Percentiles rank a stretch among this genome's conserved stretches.
These are phyloP conservation scores for Euschistus heros DNA, from an alignment of 1,140 invertebrate genomes.

Conservation along the genomic window DNA sequence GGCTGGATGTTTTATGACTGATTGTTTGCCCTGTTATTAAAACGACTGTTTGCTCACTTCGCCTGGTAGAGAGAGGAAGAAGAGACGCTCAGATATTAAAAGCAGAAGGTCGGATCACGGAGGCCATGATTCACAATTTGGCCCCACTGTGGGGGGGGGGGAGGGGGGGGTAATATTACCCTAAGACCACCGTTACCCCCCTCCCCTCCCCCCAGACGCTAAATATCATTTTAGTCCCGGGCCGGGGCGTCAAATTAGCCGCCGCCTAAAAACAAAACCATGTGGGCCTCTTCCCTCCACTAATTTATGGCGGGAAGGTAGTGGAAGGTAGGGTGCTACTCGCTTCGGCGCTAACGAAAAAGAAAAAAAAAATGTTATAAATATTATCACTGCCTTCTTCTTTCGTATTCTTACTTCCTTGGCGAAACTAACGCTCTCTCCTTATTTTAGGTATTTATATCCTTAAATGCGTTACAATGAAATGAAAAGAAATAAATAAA, in stretches of 20 bases:
- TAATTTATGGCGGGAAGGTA: neutral
- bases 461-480: no score
- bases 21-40: neutral
- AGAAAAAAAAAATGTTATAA: no score
- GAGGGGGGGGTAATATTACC: conserved; percentile 3
- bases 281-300: neutral
- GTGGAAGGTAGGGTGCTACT: neutral
- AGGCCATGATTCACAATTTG: conserved; percentile 7
- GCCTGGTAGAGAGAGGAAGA: neutral
- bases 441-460: no score
- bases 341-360: no score
- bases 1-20: neutral
- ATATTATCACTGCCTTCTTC: no score
- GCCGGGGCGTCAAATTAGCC: conserved; percentile 4
- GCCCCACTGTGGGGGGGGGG: no score
- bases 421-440: no score
- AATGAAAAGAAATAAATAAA: no score
- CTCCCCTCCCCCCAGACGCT: neutral
- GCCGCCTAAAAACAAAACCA: conserved; percentile 1
- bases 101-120: neutral
- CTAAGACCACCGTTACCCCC: neutral
- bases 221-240: conserved; percentile 3
- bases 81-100: neutral
- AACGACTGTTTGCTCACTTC: conserved; percentile 1
- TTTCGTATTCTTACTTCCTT: no score